These are phyloP conservation scores for Dynastes tityus DNA, from an alignment of 2,888 invertebrate genomes.

Conservation along the genomic window DNA sequence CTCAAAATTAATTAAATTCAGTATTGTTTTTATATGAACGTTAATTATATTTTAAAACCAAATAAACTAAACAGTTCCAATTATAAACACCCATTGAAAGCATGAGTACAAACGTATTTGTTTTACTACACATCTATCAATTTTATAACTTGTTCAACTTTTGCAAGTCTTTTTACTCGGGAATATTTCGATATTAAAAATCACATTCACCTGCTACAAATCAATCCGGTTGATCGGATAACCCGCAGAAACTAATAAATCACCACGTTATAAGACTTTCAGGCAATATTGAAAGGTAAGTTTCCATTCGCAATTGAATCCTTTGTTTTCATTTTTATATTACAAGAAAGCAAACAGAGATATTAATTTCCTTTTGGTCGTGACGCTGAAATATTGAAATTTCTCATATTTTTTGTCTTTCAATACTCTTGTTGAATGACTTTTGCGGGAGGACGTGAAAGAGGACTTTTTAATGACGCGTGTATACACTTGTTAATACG, in stretches of 20 bases:
- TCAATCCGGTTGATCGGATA: constrained; percentile 11
- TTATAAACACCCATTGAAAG: too few species aligned
- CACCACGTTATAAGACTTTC: not conserved
- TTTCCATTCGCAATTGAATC: constrained; percentile 15
- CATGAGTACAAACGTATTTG: not conserved
- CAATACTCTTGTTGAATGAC: not conserved
- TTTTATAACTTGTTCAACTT: constrained; percentile 2
- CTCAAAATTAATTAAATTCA: too few species aligned
- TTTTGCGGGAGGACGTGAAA: not conserved
- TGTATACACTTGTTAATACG: not conserved
- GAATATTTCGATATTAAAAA: constrained; percentile 1
- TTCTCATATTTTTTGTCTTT: not conserved
- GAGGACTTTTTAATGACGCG: not conserved
- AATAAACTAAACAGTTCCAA: too few species aligned
- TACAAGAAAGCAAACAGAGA: constrained; percentile 22
- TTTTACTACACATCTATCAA: not conserved
- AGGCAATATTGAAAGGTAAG: constrained; percentile 24
- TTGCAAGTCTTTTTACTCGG: not conserved
- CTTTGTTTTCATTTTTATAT: not conserved
- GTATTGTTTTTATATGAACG: too few species aligned
- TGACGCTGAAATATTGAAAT: constrained; percentile 37
- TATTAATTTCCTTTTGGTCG: constrained; percentile 31
- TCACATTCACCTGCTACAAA: constrained; percentile 27
- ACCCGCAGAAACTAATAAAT: constrained; percentile 24
- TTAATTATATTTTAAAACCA: too few species aligned